These are phyloP conservation scores for Heliocidaris tuberculata DNA, from an alignment of 35 echinoderm and acorn worm species.

Conservation along the genomic window DNA sequence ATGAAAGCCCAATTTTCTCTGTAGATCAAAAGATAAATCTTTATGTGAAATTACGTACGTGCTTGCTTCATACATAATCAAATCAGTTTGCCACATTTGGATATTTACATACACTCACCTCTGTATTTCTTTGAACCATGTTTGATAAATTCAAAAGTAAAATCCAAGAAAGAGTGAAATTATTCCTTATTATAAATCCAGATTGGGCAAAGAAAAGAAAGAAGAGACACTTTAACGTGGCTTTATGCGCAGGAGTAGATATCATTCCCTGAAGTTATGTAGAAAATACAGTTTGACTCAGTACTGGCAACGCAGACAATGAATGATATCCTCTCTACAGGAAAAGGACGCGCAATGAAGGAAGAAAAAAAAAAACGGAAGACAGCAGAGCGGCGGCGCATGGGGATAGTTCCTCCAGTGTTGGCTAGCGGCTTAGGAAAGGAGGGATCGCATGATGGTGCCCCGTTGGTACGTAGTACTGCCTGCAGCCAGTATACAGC, in stretches of 20 bases:
- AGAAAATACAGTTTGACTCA: conserved; percentile 6
- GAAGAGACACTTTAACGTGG: not conserved
- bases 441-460: not conserved
- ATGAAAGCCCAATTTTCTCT: no score
- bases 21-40: no score
- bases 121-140: conserved; percentile 13
- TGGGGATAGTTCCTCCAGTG: conserved; percentile 12
- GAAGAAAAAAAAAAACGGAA: conserved; percentile 8
- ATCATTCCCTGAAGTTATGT: not conserved
- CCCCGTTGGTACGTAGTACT: not conserved
- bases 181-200: conserved; percentile 28
- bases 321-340: conserved; percentile 27
- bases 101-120: not conserved
- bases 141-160: not conserved
- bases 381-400: not conserved
- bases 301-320: not conserved
- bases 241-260: not conserved
- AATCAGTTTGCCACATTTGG: not conserved
- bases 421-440: conserved; percentile 7
- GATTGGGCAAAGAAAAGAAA: not conserved
- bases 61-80: no score
- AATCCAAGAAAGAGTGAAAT: conserved; percentile 31
- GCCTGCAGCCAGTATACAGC: not conserved
- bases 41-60: no score
- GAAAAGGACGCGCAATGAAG: not conserved